Conservation (phyloP, 2,113 vertebrate species). For the Todiramphus chloris region DNA sequence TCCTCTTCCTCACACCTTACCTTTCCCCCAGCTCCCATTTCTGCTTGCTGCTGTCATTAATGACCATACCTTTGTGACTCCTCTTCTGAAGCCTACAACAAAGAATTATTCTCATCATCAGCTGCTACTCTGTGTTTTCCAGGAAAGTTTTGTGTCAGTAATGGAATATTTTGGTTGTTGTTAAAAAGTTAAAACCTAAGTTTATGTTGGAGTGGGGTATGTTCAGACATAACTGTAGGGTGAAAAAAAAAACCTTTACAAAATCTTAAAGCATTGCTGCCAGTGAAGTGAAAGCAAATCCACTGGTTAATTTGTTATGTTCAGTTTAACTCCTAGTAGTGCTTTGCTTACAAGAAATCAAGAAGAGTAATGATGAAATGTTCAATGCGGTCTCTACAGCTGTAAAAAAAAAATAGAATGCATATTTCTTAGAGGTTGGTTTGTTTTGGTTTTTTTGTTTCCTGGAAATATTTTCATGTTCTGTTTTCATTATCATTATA, state of each 20-base stretch:
- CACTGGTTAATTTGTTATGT: not conserved
- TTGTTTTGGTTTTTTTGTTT: not conserved
- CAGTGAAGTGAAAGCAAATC: not conserved
- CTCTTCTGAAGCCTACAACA: not conserved
- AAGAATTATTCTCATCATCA: not conserved
- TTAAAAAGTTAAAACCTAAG: not conserved
- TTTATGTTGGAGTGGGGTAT: not conserved
- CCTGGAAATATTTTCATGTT: not conserved
- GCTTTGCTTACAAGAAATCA: not conserved
- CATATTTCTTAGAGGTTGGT: not conserved
- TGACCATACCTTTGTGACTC: not conserved
- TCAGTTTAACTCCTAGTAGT: not conserved
- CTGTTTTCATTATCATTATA: not conserved
- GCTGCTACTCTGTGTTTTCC: not conserved
- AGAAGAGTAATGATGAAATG: not conserved
- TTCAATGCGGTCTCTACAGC: not conserved
- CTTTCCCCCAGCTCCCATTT: not conserved
- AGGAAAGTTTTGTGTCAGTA: not conserved
- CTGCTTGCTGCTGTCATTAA: not conserved
- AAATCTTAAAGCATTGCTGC: not conserved
- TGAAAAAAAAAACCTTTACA: not conserved
- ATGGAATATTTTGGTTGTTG: not conserved
- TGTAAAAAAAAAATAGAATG: not conserved
- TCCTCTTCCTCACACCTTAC: not conserved
- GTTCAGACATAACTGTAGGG: not conserved